Evolutionary conservation across 2,113 vertebrate genomes (phyloP).

Genomic region (Hipposideros armiger): DNA sequence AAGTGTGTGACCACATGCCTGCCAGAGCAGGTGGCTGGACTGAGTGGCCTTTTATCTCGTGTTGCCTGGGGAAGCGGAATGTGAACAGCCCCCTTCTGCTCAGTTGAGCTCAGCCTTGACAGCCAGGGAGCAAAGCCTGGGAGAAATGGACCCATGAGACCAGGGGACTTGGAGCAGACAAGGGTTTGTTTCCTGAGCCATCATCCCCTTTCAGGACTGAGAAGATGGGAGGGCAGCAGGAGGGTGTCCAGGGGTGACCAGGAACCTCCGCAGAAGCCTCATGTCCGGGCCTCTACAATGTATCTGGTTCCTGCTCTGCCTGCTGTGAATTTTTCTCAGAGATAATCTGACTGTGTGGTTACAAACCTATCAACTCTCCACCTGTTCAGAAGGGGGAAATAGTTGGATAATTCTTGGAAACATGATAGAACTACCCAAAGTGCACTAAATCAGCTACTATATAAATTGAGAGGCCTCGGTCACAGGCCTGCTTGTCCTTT

Average conservation of each 20-base stretch:
- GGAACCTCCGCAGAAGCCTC: not conserved
- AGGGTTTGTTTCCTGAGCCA: not conserved
- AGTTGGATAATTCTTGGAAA: not conserved
- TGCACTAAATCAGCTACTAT: not conserved
- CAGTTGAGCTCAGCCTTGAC: not conserved
- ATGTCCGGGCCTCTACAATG: not conserved
- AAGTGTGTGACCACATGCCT: not conserved
- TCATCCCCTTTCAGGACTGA: not conserved
- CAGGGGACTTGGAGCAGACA: not conserved
- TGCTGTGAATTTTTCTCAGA: not conserved
- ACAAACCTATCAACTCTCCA: not conserved
- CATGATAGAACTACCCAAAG: rapidly evolving
- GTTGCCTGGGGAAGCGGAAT: slow-evolving; percentile 19
- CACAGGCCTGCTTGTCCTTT: not conserved
- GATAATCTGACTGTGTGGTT: not conserved
- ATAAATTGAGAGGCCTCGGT: not conserved
- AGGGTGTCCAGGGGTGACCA: not conserved
- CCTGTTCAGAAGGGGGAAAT: not conserved
- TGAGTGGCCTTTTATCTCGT: not conserved
- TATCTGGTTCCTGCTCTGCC: not conserved
- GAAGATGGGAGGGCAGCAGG: not conserved
- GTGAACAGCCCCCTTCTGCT: not conserved
- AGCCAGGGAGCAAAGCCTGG: not conserved
- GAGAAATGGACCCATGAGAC: not conserved
- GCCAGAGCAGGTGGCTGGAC: not conserved